Percentiles rank a stretch among this genome's conserved stretches.
These are phyloP conservation scores for Gerosis bhagava DNA, from an alignment of 2,888 invertebrate species.

Conservation along the genomic window DNA sequence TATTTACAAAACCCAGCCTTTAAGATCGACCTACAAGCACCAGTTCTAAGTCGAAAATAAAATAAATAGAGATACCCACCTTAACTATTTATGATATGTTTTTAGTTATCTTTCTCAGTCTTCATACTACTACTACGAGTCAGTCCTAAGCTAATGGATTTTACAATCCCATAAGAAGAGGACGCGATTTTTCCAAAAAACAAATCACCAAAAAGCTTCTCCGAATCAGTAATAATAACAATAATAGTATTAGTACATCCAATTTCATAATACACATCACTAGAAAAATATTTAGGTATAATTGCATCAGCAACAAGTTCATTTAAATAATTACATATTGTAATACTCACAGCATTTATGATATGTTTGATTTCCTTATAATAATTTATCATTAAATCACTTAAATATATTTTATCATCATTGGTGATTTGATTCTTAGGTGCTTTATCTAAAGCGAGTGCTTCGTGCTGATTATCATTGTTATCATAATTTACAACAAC, in stretches of 20 bases:
- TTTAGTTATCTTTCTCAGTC: constrained; percentile 78
- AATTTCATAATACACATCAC: constrained; percentile 77
- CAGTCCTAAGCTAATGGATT: constrained; percentile 79
- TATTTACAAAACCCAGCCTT: constrained; percentile 81
- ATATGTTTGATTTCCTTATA: constrained; percentile 76
- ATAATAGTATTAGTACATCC: too few relatives aligned
- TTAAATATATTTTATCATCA: constrained; percentile 53
- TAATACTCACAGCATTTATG: constrained; percentile 80
- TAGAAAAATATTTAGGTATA: constrained; percentile 81
- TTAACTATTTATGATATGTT: constrained; percentile 78
- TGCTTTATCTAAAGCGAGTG: constrained; percentile 75
- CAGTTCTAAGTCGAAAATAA: constrained; percentile 80
- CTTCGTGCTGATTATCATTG: constrained; percentile 56
- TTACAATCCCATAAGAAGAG: constrained; percentile 78
- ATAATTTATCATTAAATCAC: constrained; percentile 64
- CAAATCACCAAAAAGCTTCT: constrained; percentile 73
- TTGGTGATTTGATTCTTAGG: constrained; percentile 58
- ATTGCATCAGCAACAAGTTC: constrained; percentile 75
- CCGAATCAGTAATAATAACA: constrained; percentile 55
- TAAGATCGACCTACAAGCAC: constrained; percentile 81
- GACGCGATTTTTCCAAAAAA: constrained; percentile 77
- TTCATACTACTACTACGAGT: constrained; percentile 79
- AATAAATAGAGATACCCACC: constrained; percentile 74
- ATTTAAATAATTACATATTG: constrained; percentile 78
- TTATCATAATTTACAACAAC: constrained; percentile 60